A percentile compares a stretch with the other conserved stretches of the same genome.
Evolutionary conservation across 2,888 invertebrate genomes (phyloP).

Genomic region (Tachina grossa): DNA sequence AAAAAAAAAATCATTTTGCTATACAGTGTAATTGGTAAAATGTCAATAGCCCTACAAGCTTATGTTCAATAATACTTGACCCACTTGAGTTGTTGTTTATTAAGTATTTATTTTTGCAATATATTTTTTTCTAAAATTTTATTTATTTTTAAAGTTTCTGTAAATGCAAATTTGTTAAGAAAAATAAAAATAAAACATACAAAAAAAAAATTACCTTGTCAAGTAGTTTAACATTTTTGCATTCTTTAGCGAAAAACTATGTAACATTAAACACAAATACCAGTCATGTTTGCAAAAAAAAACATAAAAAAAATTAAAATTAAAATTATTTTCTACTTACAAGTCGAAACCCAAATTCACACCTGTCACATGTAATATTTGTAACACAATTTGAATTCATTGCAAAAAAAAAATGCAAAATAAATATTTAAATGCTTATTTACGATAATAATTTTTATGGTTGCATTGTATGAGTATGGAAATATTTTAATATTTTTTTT

Average conservation of each 20-base stretch:
- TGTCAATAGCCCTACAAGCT: constrained; percentile 61
- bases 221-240: constrained; percentile 64
- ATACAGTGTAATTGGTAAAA: constrained; percentile 16
- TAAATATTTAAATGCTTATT: constrained; percentile 5
- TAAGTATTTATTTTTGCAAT: background rate
- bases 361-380: constrained; percentile 55
- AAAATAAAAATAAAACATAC: constrained; percentile 7
- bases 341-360: constrained; percentile 53
- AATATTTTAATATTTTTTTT: background rate
- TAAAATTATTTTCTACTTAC: constrained; percentile 17
- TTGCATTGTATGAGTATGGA: background rate
- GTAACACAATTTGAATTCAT: constrained; percentile 17
- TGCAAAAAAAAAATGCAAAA: background rate
- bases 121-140: background rate
- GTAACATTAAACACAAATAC: background rate
- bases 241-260: constrained; percentile 38
- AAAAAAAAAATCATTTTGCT: no score
- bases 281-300: constrained; percentile 15
- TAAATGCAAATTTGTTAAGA: background rate
- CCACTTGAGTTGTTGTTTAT: constrained; percentile 51
- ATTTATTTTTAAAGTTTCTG: constrained; percentile 27
- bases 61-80: constrained; percentile 62
- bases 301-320: background rate
- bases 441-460: background rate
- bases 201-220: constrained; percentile 59